Percentiles rank a stretch among this genome's conserved stretches.
phyloP scores from a whole-genome alignment of 2,113 vertebrate genomes.

The Cryptotis parvus region DNA sequence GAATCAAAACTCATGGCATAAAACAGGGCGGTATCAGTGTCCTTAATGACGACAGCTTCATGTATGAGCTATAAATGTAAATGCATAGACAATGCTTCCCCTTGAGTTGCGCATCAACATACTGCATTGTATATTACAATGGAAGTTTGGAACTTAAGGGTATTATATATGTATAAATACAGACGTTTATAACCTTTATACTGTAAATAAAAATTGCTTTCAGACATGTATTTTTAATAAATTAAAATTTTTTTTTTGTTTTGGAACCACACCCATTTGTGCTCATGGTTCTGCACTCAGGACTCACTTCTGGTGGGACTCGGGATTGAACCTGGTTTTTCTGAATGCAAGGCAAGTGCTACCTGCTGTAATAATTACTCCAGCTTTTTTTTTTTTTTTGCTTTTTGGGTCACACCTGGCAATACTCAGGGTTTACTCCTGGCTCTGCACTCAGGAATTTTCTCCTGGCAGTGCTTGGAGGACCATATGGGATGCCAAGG shows the following conservation, averaged over 20 bases:
- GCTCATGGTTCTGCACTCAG: too few relatives aligned
- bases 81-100: conserved; percentile 68
- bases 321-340: too few relatives aligned
- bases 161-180: conserved; percentile 72
- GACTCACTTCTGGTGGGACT: too few relatives aligned
- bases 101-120: conserved; percentile 68
- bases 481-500: too few relatives aligned
- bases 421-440: too few relatives aligned
- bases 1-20: conserved; percentile 55
- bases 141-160: conserved; percentile 75
- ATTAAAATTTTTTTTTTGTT: conserved; percentile 11
- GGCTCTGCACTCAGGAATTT: too few relatives aligned
- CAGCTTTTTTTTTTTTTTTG: too few relatives aligned
- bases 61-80: conserved; percentile 61
- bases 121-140: conserved; percentile 83
- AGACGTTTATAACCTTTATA: conserved; percentile 81
- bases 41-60: conserved; percentile 63
- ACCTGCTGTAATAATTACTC: too few relatives aligned
- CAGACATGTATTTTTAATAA: conserved; percentile 58
- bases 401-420: too few relatives aligned
- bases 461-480: too few relatives aligned
- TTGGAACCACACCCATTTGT: neutral
- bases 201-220: conserved; percentile 82
- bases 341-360: too few relatives aligned
- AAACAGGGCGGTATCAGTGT: conserved; percentile 67